Percentiles rank a stretch among this genome's conserved stretches.
Evolutionary conservation across 1,140 invertebrate genomes (phyloP).

Genomic region (Neodiprion virginianus): DNA sequence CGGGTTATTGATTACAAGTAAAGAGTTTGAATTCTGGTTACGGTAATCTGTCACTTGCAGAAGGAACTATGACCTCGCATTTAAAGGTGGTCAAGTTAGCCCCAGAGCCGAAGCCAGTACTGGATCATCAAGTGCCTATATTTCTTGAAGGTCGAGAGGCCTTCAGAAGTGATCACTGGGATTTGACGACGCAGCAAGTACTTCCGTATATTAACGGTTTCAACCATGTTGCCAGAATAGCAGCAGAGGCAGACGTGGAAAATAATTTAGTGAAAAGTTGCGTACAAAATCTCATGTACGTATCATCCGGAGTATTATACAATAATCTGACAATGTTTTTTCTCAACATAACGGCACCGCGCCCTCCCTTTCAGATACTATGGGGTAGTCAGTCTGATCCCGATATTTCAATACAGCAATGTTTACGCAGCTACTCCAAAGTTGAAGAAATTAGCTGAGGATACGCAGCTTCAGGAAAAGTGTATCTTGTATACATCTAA

Average conservation of each 20-base stretch:
- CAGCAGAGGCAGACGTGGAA: constrained; percentile 87
- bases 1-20: no score
- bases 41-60: constrained; percentile 49
- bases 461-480: constrained; percentile 74
- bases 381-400: constrained; percentile 81
- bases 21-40: no score
- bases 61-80: constrained; percentile 81
- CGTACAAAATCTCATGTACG: constrained; percentile 89
- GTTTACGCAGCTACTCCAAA: constrained; percentile 89
- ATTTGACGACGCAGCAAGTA: constrained; percentile 90
- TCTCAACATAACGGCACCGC: constrained; percentile 5
- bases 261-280: constrained; percentile 93
- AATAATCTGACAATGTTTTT: constrained; percentile 20
- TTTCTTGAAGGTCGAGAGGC: constrained; percentile 70
- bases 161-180: constrained; percentile 79
- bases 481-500: constrained; percentile 78
- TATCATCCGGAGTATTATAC: constrained; percentile 27
- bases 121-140: constrained; percentile 91
- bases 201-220: constrained; percentile 91
- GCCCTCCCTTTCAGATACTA: constrained; percentile 66
- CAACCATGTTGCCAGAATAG: constrained; percentile 87
- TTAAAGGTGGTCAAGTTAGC: constrained; percentile 80
- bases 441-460: constrained; percentile 74
- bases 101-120: constrained; percentile 80
- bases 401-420: constrained; percentile 94